Percentiles rank a stretch among this genome's conserved stretches.
phyloP scores from a whole-genome alignment of 2,797 vertebrate species.

The Netta rufina region DNA sequence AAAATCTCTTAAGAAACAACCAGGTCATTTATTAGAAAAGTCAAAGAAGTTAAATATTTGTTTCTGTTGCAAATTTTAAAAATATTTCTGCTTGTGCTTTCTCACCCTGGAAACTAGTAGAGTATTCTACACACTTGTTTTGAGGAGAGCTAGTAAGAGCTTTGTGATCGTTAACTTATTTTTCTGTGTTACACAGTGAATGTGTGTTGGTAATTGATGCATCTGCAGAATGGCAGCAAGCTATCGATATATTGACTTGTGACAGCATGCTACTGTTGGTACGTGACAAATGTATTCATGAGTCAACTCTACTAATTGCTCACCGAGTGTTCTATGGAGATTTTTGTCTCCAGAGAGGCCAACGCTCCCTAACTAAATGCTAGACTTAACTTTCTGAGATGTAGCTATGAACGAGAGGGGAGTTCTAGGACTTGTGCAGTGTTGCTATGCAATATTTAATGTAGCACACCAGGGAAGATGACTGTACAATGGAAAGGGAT shows the following conservation, averaged over 20 bases:
- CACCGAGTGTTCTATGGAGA: neutral
- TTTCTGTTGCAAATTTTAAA: neutral
- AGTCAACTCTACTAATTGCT: neutral
- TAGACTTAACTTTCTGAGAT: neutral
- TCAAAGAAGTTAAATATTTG: neutral
- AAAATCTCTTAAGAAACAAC: neutral
- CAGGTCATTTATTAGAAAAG: neutral
- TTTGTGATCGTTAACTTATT: neutral
- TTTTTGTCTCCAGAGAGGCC: neutral
- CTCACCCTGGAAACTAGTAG: neutral
- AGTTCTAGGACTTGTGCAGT: neutral
- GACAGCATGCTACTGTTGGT: neutral
- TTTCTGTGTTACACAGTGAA: neutral
- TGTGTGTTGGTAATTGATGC: neutral
- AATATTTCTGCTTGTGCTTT: neutral
- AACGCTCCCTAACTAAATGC: neutral
- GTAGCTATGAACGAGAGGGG: neutral
- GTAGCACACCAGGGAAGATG: neutral
- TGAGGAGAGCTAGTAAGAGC: neutral
- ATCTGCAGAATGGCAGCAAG: neutral
- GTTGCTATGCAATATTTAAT: neutral
- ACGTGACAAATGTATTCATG: neutral
- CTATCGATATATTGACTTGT: conserved; percentile 17
- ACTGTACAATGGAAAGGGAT: neutral
- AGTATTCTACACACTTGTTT: neutral